Conservation (phyloP, 2,113 vertebrate genomes). For the Willisornis vidua region DNA sequence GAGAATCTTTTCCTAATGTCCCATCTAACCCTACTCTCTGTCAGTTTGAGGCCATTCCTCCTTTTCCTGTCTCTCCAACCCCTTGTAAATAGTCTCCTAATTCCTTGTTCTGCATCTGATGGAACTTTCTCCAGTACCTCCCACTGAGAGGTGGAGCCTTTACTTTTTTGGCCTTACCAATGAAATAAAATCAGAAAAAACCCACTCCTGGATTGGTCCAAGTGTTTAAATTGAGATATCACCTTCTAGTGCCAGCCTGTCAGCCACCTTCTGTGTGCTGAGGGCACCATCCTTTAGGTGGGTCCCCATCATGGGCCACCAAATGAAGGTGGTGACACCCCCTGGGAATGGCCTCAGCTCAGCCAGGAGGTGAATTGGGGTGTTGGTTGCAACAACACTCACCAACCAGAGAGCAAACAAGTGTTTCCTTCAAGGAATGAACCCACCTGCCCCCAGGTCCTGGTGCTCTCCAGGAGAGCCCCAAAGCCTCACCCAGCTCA, state of each 20-base stretch:
- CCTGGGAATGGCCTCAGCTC: neutral
- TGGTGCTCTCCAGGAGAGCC: neutral
- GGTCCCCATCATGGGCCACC: neutral
- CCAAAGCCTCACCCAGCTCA: neutral
- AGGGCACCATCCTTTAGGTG: neutral
- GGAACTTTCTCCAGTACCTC: neutral
- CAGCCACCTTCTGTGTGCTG: neutral
- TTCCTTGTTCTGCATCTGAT: neutral
- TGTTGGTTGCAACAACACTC: neutral
- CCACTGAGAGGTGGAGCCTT: neutral
- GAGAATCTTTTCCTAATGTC: neutral
- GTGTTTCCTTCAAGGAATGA: neutral
- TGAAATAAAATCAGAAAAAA: neutral
- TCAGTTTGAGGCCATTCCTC: neutral
- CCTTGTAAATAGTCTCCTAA: neutral
- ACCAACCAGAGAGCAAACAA: neutral
- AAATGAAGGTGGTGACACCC: neutral
- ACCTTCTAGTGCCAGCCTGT: neutral
- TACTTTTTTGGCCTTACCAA: neutral
- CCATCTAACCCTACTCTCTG: neutral
- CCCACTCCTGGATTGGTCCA: neutral
- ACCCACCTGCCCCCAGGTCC: neutral
- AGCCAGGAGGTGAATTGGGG: neutral
- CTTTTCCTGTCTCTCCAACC: neutral
- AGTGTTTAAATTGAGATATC: neutral